Evolutionary conservation across 92 coral and sea anemone genomes (phyloP), one percentile per base, ranked within the genome.

Genomic region (Siderastrea radians): DNA sequence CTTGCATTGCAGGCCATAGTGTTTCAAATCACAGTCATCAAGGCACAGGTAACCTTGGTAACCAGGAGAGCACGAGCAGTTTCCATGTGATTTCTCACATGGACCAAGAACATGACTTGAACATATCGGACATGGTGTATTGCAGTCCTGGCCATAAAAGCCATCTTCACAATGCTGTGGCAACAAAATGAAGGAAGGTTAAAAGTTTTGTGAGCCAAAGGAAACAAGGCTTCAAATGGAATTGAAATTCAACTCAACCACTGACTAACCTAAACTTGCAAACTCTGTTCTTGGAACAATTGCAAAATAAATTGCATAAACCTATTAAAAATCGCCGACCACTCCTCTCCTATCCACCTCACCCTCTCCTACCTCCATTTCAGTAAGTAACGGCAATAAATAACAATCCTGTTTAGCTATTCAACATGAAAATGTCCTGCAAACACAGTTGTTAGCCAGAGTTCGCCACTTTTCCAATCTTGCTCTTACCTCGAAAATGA

Each of bases 11-110:
- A 51, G 65, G 26, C 99, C 96, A 66, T 78, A 96, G 57, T 64
- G 72, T 6, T 84, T 85, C 70, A 95, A 85, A 6, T 81, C 75
- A 84, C 99, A 95, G 76, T 90, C 94, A 73, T 98, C 97, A 69
- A 94, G 80, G 68, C 99, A 98, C 49, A 88, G 81, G 94, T 95
- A 95, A 13, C 98, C 96, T 73, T 84, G 92, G 92, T 90, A 98
- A 62, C 99, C 99, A 10, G 91, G 79, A 61, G 94, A 81, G 85
- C 99, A 98, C 58, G 94, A 84, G 91, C 99, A 98, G 89, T 95
- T 91, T 66, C 99, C 99, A 79, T 92, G 89, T 44, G 90, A 87
- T 89, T 98, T 95, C 80, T 91, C 81, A 78, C 99, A 98, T 4
- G 95, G 58, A 44, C 95, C 98, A 17, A 81, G 91, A 87, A 94